Evolutionary conservation across 2,888 invertebrate genomes (phyloP).

Genomic region (Achlya flavicornis): DNA sequence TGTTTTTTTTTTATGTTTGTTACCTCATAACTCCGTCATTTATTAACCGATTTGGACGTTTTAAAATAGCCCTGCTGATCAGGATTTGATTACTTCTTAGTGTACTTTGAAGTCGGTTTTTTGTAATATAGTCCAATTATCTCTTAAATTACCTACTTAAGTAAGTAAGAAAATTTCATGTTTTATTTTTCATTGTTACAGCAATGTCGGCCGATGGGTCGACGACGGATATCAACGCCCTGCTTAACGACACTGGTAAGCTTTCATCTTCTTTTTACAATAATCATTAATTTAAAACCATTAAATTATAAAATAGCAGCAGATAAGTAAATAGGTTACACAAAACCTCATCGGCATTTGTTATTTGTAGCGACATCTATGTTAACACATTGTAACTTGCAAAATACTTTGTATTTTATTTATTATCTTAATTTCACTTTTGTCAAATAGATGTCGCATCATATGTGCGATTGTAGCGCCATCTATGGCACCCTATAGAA

Average conservation of each 20-base stretch:
- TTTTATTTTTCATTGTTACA: slow-evolving; percentile 70
- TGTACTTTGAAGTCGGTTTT: too few relatives aligned
- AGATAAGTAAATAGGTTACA: background rate
- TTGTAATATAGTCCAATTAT: too few relatives aligned
- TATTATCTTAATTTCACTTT: background rate
- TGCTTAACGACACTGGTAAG: slow-evolving; percentile 86
- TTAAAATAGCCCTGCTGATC: too few relatives aligned
- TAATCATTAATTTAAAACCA: slow-evolving; percentile 4
- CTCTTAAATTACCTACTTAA: too few relatives aligned
- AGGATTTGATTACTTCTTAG: too few relatives aligned
- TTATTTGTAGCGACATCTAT: slow-evolving; percentile 37
- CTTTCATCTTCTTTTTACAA: slow-evolving; percentile 11
- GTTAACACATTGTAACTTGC: background rate
- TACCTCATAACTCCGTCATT: too few relatives aligned
- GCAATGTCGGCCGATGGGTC: slow-evolving; percentile 86
- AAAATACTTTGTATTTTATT: background rate
- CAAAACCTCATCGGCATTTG: background rate
- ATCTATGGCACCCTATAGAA: background rate
- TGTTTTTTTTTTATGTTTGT: too few relatives aligned
- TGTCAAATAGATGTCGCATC: slow-evolving; percentile 32
- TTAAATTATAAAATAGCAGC: background rate
- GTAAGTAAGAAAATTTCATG: too few relatives aligned
- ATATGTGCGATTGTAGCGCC: background rate
- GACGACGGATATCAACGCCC: slow-evolving; percentile 85
- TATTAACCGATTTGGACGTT: too few relatives aligned